Percentiles rank a stretch among this genome's conserved stretches.
These are phyloP conservation scores for Unio pictorum DNA, from an alignment of 2,888 invertebrate genomes.

Conservation along the genomic window DNA sequence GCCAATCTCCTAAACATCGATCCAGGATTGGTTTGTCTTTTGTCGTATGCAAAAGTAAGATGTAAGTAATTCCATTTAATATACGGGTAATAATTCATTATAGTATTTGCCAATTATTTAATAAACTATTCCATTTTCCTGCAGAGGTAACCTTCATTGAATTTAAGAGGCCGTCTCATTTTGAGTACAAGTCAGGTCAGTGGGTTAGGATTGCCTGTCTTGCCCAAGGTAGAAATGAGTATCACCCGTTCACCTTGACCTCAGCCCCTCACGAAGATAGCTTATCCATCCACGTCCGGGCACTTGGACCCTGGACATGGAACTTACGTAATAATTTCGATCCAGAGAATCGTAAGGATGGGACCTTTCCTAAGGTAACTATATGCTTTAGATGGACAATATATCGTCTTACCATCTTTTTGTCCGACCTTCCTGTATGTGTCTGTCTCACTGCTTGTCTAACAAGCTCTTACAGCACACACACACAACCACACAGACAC, in stretches of 20 bases:
- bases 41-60: background rate
- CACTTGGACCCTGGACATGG: conserved; percentile 70
- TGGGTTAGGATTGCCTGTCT: conserved; percentile 78
- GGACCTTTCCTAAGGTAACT: conserved; percentile 67
- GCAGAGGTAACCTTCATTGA: conserved; percentile 76
- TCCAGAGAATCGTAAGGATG: conserved; percentile 52
- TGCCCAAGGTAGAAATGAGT: conserved; percentile 73
- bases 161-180: conserved; percentile 76
- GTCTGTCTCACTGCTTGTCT: too few species aligned
- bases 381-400: too few species aligned
- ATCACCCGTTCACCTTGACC: conserved; percentile 70
- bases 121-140: conserved; percentile 18
- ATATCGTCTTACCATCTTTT: too few species aligned
- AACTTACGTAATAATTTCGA: conserved; percentile 66
- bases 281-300: conserved; percentile 65
- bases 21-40: background rate
- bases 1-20: too few species aligned
- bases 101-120: background rate
- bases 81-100: background rate
- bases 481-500: too few species aligned
- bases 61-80: background rate
- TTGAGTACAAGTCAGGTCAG: conserved; percentile 79
- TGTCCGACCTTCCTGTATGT: too few species aligned
- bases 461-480: too few species aligned
- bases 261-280: conserved; percentile 72